A percentile compares a stretch with the other conserved stretches of the same genome.
Evolutionary conservation across 1,140 invertebrate genomes (phyloP).

Genomic region (Apolygus lucorum): DNA sequence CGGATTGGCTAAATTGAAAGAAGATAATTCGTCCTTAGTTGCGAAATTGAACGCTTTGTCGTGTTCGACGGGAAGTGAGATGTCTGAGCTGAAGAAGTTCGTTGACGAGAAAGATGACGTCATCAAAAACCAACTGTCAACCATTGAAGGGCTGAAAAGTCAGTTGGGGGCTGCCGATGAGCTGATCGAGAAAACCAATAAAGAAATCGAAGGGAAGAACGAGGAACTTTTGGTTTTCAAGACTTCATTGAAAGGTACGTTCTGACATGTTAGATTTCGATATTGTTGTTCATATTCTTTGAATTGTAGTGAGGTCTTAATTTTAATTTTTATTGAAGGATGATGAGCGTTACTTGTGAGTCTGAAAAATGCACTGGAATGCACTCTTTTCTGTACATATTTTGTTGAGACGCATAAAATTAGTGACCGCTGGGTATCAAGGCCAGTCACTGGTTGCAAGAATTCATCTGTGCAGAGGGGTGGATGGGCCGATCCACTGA

Average conservation of each 20-base stretch:
- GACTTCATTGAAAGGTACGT: background rate
- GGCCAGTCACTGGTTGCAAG: too few relatives aligned
- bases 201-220: background rate
- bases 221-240: background rate
- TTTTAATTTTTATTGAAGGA: too few relatives aligned
- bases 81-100: constrained; percentile 25
- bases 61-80: constrained; percentile 4
- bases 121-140: background rate
- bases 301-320: too few relatives aligned
- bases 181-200: background rate
- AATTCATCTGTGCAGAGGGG: too few relatives aligned
- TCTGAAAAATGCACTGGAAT: too few relatives aligned
- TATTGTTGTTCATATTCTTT: too few relatives aligned
- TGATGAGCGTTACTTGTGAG: too few relatives aligned
- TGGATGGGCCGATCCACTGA: too few relatives aligned
- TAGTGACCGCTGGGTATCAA: too few relatives aligned
- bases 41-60: background rate
- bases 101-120: constrained; percentile 11
- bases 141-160: constrained; percentile 1
- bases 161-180: background rate
- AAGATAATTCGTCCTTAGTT: background rate
- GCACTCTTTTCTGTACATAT: too few relatives aligned
- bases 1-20: constrained; percentile 28
- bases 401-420: too few relatives aligned
- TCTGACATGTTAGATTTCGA: too few relatives aligned